phyloP scores from a whole-genome alignment of 1,140 invertebrate species.

The Platyura marginata region DNA sequence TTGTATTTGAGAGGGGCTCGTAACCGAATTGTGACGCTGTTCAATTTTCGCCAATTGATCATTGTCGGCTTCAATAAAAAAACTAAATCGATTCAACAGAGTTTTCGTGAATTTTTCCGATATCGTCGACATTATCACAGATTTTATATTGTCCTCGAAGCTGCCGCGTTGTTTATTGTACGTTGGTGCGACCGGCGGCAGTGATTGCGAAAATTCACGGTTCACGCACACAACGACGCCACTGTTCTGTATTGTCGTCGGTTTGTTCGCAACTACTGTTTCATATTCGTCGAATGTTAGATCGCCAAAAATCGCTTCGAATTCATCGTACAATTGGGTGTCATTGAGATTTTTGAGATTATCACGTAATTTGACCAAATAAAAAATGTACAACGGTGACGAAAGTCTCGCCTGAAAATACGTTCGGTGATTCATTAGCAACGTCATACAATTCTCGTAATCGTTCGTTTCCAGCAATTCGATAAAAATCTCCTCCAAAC shows the following conservation, averaged over 20 bases:
- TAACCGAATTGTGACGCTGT: conserved; percentile 8
- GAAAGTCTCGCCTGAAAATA: background rate
- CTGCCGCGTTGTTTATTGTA: too few species aligned
- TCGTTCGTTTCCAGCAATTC: background rate
- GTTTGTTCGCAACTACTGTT: background rate
- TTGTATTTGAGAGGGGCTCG: conserved; percentile 16
- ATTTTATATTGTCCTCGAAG: too few species aligned
- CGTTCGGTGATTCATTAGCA: background rate
- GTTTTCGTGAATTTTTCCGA: too few species aligned
- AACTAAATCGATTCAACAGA: too few species aligned
- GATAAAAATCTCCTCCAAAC: background rate
- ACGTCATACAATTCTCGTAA: background rate
- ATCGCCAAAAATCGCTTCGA: background rate
- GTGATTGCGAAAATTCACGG: background rate
- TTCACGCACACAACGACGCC: background rate
- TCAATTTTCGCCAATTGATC: conserved; percentile 18
- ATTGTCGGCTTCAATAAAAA: conserved; percentile 20
- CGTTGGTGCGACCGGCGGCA: too few species aligned
- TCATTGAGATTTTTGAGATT: background rate
- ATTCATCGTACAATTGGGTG: background rate
- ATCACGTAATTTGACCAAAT: background rate
- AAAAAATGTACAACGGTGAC: background rate
- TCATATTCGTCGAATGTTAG: background rate
- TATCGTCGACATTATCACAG: too few species aligned
- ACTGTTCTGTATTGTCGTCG: background rate